Evolutionary conservation across 2,797 vertebrate genomes (phyloP), one percentile per base, ranked within the genome.

Genomic region (Naso thynnoides): DNA sequence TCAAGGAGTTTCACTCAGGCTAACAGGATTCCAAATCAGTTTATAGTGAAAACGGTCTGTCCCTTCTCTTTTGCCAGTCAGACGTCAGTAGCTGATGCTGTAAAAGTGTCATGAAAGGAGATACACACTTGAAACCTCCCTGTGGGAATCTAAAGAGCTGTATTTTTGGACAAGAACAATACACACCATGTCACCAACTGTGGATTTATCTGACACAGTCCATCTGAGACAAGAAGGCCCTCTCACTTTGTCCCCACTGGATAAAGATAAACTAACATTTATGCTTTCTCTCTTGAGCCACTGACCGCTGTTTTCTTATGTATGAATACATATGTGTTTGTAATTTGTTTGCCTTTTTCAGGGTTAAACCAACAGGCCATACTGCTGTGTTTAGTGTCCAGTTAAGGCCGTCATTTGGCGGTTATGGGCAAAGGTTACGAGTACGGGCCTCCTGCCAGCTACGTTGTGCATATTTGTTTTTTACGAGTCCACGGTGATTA

Each of bases 401-500:
- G 60, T 75, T 76, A 86, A 45, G 49, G 59, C 76, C 23, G 24
- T 79, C 60, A 73, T 81, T 86, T 77, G 65, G 70, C 76, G 76
- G 86, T 86, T 88, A 70, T 70, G 67, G 61, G 61, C 42, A 70
- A 73, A 86, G 82, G 81, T 84, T 84, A 88, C 9, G 44, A 85
- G 77, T 14, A 0, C 1, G 50, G 77, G 83, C 70, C 41, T 18
- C 8, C 31, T 41, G 82, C 86, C 78, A 87, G 69, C 49, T 66
- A 67, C 15, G 36, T 60, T 2, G 4, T 64, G 65, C 73, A 52
- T 48, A 67, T 76, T 58, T 86, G 79, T 85, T 69, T 82, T 54
- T 79, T 72, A 83, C 86, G 82, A 58, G 76, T 16, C 47, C 23
- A 33, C 79, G 85, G 27, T 76, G 19, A 13, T 81, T 66, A 85